These are phyloP conservation scores for Mellilla xanthometata DNA, from an alignment of 2,888 invertebrate species.

Conservation along the genomic window DNA sequence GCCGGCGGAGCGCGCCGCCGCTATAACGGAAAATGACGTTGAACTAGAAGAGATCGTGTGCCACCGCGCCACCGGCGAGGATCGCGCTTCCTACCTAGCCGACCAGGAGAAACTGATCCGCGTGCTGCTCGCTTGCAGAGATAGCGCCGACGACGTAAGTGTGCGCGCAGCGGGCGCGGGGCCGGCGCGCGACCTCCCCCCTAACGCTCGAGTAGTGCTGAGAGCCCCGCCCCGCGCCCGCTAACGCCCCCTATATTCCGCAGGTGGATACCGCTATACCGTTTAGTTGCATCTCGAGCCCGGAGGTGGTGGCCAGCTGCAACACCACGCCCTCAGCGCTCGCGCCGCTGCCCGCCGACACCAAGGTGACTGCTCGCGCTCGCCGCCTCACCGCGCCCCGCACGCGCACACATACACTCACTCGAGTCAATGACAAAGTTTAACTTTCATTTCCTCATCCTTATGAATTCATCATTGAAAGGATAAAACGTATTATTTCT, in stretches of 20 bases:
- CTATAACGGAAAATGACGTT: slow-evolving; percentile 21
- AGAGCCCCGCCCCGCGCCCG: slow-evolving; percentile 3
- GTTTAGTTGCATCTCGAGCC: slow-evolving; percentile 79
- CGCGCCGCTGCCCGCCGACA: slow-evolving; percentile 48
- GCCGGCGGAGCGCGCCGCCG: slow-evolving; percentile 15
- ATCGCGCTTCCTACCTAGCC: slow-evolving; percentile 45
- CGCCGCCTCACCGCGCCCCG: not conserved
- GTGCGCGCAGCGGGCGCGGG: slow-evolving; percentile 31
- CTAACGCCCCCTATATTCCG: slow-evolving; percentile 40
- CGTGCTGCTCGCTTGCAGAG: slow-evolving; percentile 35
- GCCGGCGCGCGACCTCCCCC: not conserved
- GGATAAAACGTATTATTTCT: no score
- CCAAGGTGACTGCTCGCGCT: slow-evolving; percentile 55
- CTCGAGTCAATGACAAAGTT: no score
- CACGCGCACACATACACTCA: not conserved
- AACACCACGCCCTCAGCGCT: slow-evolving; percentile 64
- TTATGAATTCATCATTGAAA: no score
- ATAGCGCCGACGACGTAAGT: slow-evolving; percentile 26
- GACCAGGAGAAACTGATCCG: slow-evolving; percentile 49
- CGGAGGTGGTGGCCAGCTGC: slow-evolving; percentile 75
- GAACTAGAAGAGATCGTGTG: slow-evolving; percentile 36
- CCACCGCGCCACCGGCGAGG: slow-evolving; percentile 25
- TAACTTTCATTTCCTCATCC: no score
- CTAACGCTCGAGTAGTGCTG: slow-evolving; percentile 39
- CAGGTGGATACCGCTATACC: slow-evolving; percentile 78